Percentiles rank a stretch among this genome's conserved stretches.
phyloP scores from a whole-genome alignment of 2,888 invertebrate species.

The Xestoiulus laeticollis region DNA sequence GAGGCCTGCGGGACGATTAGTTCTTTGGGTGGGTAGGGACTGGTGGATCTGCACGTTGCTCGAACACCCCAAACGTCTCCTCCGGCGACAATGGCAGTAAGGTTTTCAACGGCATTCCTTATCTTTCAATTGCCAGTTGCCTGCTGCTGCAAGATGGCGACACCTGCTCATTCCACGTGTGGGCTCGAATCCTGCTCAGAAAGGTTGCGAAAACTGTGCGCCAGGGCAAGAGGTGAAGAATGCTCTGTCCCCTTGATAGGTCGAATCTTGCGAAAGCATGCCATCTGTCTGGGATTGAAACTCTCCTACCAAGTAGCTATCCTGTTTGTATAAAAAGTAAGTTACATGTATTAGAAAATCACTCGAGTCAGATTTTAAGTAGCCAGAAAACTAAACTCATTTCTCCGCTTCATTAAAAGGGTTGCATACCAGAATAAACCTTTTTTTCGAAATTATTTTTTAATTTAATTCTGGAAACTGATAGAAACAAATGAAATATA shows the following conservation, averaged over 20 bases:
- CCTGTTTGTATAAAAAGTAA: slow-evolving; percentile 72
- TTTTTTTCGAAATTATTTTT: too few species aligned
- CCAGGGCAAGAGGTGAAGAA: slow-evolving; percentile 65
- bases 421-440: too few species aligned
- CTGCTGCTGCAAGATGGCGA: slow-evolving; percentile 54
- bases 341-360: slow-evolving; percentile 60
- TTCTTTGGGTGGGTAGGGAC: slow-evolving; percentile 40
- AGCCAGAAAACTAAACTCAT: background rate
- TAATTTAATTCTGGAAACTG: too few species aligned
- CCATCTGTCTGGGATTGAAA: slow-evolving; percentile 95
- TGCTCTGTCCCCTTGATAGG: slow-evolving; percentile 75
- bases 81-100: slow-evolving; percentile 40
- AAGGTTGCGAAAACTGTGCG: slow-evolving; percentile 64
- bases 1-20: slow-evolving; percentile 29
- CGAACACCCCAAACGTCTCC: slow-evolving; percentile 44
- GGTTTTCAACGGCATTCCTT: slow-evolving; percentile 47
- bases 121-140: slow-evolving; percentile 52
- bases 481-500: too few species aligned
- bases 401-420: too few species aligned
- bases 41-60: slow-evolving; percentile 33
- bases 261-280: slow-evolving; percentile 90
- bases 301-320: slow-evolving; percentile 82
- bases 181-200: slow-evolving; percentile 60
- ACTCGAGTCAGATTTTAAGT: slow-evolving; percentile 5
- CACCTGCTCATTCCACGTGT: slow-evolving; percentile 53